Percentiles rank a stretch among this genome's conserved stretches.
Evolutionary conservation across 2,113 vertebrate genomes (phyloP).

Genomic region (Psephotus haematonotus): DNA sequence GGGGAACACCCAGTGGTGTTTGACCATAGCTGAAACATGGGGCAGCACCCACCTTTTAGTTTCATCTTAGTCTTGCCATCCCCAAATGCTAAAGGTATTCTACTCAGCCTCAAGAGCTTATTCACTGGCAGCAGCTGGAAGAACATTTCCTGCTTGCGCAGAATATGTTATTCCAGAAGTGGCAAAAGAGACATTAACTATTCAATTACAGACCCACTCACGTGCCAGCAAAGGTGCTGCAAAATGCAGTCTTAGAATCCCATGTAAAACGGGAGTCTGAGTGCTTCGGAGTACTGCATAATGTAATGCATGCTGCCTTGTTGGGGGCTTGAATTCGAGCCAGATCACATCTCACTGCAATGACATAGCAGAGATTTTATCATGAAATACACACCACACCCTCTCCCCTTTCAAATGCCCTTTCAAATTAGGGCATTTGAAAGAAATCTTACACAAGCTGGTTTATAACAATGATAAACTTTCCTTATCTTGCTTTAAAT

Average conservation of each 20-base stretch:
- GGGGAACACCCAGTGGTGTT: neutral
- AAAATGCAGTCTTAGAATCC: neutral
- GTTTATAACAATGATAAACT: neutral
- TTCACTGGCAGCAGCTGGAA: neutral
- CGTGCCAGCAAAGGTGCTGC: neutral
- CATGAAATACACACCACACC: neutral
- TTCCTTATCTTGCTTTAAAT: slow-evolving; percentile 2
- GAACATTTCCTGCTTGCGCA: neutral
- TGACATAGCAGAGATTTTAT: neutral
- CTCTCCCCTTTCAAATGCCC: neutral
- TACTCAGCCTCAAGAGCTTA: neutral
- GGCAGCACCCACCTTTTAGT: slow-evolving; percentile 10
- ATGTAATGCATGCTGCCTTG: neutral
- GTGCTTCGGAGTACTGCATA: neutral
- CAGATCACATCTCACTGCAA: neutral
- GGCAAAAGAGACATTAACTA: neutral
- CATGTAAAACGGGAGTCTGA: neutral
- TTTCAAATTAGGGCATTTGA: neutral
- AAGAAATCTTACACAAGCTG: neutral
- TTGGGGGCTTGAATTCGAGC: neutral
- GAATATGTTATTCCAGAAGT: neutral
- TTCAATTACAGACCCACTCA: neutral
- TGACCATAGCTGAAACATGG: neutral
- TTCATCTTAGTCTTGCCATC: neutral
- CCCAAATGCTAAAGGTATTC: slow-evolving; percentile 6